Base-by-base conservation (phyloP, 2,797 vertebrate genomes). In the Natrix natrix region DNA sequence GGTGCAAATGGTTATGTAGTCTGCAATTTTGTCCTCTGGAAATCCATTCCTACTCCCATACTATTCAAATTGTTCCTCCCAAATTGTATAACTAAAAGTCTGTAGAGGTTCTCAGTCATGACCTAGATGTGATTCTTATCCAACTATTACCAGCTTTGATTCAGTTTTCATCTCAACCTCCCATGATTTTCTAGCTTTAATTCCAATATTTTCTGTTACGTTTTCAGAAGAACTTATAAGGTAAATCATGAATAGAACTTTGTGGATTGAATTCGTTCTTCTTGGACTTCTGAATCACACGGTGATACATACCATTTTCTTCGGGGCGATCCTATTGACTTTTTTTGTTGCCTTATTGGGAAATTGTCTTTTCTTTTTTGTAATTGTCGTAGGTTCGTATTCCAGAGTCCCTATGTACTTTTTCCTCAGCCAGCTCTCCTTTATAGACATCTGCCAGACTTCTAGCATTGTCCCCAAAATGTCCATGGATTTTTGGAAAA, bases 351-450 rank as follows among this genome's bases (percentile, higher is more conserved):
- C 95, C 12, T 56, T 96, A 1, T 89, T 89, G 69, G 95, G 94
- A 8, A 96, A 97, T 16, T 13, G 61, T 17, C 93, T 97, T 52
- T 94, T 96, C 55, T 60, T 96, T 28, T 13, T 91, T 63, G 92
- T 95, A 63, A 95, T 95, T 88, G 74, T 78, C 28, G 43, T 1
- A 1, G 94, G 95, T 26, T 8, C 88, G 24, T 59, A 16, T 52
- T 96, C 96, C 43, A 95, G 96, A 4, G 95, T 56, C 3, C 94
- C 95, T 87, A 96, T 95, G 94, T 95, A 95, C 69, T 94, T 94
- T 32, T 94, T 92, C n/a, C 96, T 97, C 63, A 94, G 94, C 86
- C 96, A 96, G 43, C 94, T 96, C n/a, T 96, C 96, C 61, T 89
- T 96, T 59, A 96, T 96, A 94, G 96, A 96, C 56, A 69, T 96